A percentile compares a stretch with the other conserved stretches of the same genome.
phyloP scores from a whole-genome alignment of 2,113 vertebrate genomes.

The Apaloderma vittatum region DNA sequence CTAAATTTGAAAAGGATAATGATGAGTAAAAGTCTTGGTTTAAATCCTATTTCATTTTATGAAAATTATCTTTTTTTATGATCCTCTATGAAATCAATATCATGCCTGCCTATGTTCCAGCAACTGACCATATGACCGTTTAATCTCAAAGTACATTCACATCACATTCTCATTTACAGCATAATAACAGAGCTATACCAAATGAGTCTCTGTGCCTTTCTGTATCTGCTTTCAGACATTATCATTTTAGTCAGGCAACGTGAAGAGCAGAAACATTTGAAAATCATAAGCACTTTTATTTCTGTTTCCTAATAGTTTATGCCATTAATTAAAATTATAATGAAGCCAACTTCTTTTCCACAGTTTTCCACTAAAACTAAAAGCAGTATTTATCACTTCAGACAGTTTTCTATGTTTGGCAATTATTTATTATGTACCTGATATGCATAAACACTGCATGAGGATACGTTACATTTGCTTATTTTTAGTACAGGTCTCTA shows the following conservation, averaged over 20 bases:
- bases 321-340: background rate
- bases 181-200: background rate
- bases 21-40: background rate
- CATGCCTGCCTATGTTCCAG: background rate
- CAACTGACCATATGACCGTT: background rate
- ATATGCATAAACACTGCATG: background rate
- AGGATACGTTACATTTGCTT: background rate
- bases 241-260: background rate
- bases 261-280: background rate
- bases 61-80: background rate
- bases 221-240: background rate
- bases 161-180: background rate
- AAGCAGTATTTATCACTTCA: background rate
- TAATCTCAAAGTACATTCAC: background rate
- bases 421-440: background rate
- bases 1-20: conserved; percentile 20
- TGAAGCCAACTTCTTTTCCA: background rate
- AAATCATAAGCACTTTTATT: background rate
- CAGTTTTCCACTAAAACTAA: background rate
- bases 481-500: background rate
- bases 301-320: background rate
- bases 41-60: background rate
- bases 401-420: background rate
- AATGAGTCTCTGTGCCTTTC: background rate
- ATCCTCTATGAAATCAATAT: background rate